Conservation (phyloP, 2,113 vertebrate genomes). For the Crotalus viridis region DNA sequence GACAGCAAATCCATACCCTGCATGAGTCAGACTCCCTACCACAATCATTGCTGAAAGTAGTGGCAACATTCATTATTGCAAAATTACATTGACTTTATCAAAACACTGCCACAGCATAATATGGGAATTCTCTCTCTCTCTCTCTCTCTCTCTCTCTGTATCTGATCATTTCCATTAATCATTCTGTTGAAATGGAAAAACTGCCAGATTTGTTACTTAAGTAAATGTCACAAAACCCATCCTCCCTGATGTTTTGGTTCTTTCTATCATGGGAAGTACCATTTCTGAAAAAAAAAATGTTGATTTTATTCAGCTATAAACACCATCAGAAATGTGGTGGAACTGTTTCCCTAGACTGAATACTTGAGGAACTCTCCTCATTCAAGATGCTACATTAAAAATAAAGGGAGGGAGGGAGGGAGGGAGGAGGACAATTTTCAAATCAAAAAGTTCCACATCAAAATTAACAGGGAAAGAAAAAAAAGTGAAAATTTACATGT, state of each 20-base stretch:
- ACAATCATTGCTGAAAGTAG: not conserved
- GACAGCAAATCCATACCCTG: not conserved
- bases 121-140: not conserved
- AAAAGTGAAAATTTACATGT: not conserved
- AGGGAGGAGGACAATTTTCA: conserved; percentile 26
- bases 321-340: not conserved
- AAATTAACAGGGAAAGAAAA: conserved; percentile 27
- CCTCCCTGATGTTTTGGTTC: not conserved
- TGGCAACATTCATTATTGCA: not conserved
- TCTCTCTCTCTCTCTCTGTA: not conserved
- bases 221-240: not conserved
- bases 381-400: conserved; percentile 34
- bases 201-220: not conserved
- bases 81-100: not conserved
- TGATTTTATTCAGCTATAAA: not conserved
- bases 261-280: not conserved
- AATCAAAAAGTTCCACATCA: conserved; percentile 57
- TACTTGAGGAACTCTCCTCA: conserved; percentile 24
- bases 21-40: not conserved
- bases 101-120: not conserved
- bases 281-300: not conserved
- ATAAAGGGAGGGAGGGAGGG: no score
- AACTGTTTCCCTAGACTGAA: not conserved
- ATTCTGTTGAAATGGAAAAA: not conserved
- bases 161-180: not conserved